phyloP scores from a whole-genome alignment of 2,797 vertebrate genomes.

The Chloroceryle amazona region DNA sequence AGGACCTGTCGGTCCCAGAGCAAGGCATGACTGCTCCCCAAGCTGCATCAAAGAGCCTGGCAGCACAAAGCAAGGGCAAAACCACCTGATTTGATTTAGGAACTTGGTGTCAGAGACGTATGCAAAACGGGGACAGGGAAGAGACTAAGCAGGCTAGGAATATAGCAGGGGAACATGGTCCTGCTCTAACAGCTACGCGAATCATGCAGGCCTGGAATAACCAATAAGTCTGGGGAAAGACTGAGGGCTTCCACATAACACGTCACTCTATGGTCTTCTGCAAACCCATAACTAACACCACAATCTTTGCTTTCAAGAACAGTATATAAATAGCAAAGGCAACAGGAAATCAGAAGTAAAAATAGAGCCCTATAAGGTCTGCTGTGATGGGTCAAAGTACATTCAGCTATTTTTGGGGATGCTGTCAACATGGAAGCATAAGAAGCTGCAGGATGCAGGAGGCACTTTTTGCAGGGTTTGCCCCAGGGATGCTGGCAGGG shows the following conservation, averaged over 20 bases:
- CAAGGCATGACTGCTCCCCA: fast-evolving
- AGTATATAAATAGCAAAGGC: constrained; percentile 35
- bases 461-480: background rate
- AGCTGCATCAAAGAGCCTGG: background rate
- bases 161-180: background rate
- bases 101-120: constrained; percentile 8
- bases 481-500: background rate
- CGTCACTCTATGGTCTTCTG: background rate
- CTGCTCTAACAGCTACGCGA: background rate
- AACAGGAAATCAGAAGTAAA: constrained; percentile 36
- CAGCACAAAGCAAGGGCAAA: background rate
- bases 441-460: background rate
- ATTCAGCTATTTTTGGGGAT: background rate
- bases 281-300: background rate
- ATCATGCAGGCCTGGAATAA: background rate
- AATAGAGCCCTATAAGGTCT: background rate
- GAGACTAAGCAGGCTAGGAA: constrained; percentile 18
- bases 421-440: fast-evolving
- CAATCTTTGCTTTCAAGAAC: background rate
- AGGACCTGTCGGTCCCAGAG: background rate
- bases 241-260: background rate
- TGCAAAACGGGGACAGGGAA: constrained; percentile 19
- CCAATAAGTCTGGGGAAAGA: background rate
- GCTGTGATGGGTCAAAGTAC: background rate
- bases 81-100: constrained; percentile 49